Percentiles rank a stretch among this genome's conserved stretches.
phyloP scores from a whole-genome alignment of 2,888 invertebrate species.

The Drosophila niveifrons region DNA sequence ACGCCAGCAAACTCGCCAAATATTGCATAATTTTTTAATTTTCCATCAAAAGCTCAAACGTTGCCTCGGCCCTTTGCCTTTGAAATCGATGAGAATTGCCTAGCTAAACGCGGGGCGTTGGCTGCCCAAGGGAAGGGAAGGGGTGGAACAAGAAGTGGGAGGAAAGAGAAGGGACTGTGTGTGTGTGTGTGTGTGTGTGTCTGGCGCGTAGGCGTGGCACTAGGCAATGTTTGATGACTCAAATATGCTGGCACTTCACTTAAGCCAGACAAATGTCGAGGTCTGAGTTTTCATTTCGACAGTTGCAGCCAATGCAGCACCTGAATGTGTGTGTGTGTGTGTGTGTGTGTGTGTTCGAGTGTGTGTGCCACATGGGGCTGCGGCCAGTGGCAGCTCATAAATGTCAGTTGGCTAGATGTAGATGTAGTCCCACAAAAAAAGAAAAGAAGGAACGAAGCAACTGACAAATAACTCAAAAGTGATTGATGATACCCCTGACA shows the following conservation, averaged over 20 bases:
- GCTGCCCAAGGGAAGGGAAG: not conserved
- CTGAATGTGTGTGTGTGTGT: conserved; percentile 13
- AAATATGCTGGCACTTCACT: conserved; percentile 54
- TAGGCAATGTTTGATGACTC: conserved; percentile 41
- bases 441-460: conserved; percentile 36
- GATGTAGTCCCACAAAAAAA: conserved; percentile 19
- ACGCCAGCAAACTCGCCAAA: conserved; percentile 42
- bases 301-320: conserved; percentile 26
- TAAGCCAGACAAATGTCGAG: conserved; percentile 66
- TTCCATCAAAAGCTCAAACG: conserved; percentile 24
- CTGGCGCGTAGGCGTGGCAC: conserved; percentile 31
- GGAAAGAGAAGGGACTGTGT: not conserved
- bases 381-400: conserved; percentile 69
- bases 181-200: too few species aligned
- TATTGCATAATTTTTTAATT: conserved; percentile 73
- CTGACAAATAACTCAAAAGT: conserved; percentile 79
- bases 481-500: conserved; percentile 76
- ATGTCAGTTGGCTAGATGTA: conserved; percentile 58
- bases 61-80: conserved; percentile 1
- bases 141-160: not conserved
- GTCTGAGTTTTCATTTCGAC: conserved; percentile 19
- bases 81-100: conserved; percentile 54
- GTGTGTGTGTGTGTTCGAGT: conserved; percentile 11
- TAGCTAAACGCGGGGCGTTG: not conserved
- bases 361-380: conserved; percentile 38